Percentiles rank a stretch among this genome's conserved stretches.
These are phyloP conservation scores for Eristalinus sepulchralis DNA, from an alignment of 2,888 invertebrate species.

Conservation along the genomic window DNA sequence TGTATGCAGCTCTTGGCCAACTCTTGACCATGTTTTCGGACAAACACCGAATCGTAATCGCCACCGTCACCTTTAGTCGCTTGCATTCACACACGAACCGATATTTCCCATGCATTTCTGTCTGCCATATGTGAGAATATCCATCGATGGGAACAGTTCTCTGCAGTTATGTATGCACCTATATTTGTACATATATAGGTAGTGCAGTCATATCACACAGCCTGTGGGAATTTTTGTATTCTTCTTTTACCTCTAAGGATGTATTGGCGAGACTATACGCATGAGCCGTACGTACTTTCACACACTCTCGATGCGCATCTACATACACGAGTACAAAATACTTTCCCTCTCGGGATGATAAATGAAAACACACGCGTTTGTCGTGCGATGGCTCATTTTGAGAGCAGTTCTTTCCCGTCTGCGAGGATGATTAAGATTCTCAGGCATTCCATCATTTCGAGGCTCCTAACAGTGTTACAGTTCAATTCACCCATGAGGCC, in stretches of 20 bases:
- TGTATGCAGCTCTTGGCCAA: neutral
- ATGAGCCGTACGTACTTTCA: neutral
- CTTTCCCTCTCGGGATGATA: conserved; percentile 5
- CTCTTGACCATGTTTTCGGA: neutral
- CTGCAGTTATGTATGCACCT: conserved; percentile 23
- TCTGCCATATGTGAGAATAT: conserved; percentile 59
- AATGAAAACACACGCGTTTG: conserved; percentile 61
- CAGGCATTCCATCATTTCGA: conserved; percentile 35
- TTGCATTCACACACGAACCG: conserved; percentile 34
- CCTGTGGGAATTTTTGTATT: conserved; percentile 57
- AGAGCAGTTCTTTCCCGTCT: neutral
- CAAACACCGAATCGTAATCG: neutral
- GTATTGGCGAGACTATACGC: conserved; percentile 15
- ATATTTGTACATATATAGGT: too few relatives aligned
- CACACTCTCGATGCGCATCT: neutral
- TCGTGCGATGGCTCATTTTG: conserved; percentile 52
- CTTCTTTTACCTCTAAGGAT: conserved; percentile 18
- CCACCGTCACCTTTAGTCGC: conserved; percentile 19
- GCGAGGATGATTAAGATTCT: conserved; percentile 43
- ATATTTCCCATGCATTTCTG: conserved; percentile 62
- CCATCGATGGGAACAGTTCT: conserved; percentile 58
- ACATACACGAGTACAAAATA: neutral
- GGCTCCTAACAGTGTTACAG: conserved; percentile 18
- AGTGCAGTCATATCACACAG: conserved; percentile 14
- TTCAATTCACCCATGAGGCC: conserved; percentile 24